Base-by-base conservation (phyloP, 64 coral and sea anemone genomes). In the Dendronephthya gigantea region DNA sequence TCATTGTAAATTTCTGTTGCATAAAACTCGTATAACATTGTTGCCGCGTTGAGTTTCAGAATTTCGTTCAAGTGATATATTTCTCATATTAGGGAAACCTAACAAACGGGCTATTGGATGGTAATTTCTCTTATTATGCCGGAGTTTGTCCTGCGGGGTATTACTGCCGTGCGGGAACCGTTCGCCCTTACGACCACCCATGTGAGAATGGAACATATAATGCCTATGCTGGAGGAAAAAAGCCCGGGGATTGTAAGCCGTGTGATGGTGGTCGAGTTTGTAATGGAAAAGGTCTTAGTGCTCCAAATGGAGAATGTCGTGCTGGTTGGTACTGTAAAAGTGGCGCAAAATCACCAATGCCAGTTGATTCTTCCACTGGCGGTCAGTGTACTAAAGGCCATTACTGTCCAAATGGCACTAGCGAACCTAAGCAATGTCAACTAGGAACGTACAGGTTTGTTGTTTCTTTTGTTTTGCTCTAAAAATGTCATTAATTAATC, bases 141-240 rank as follows among this genome's bases (percentile, higher is more conserved):
- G 95, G 95, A 25, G 52, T 98, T 47, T 98, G 95, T 37, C 95
- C 92, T 31, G 50, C 82, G 25, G 95, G 95, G 3, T 98, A 90
- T 52, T 93, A 89, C 82, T 98, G 95, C 45, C 92, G 48, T 7
- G 35, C 86, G 4, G 90, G 90, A 17, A 93, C 92, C 17, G 2
- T 33, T 32, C 23, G 86, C 17, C 87, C 95, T 14, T 68, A 59
- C 69, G 66, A 91, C 31, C 59, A 84, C 19, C 95, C 92, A 6
- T 98, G 95, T 82, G 31, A 50, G 4, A 98, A 98, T 56, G 95
- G 95, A 13, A 98, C 95, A 2, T 98, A 93, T 65, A 98, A 90
- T 48, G 50, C 89, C 22, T 83, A 88, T 23, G 17, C 82, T 17
- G 92, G 92, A 16, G 87, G 88, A 14, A 49, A 47, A 36, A 93